Percentiles rank a stretch among this genome's conserved stretches.
Evolutionary conservation across 2,888 invertebrate species (phyloP).

Genomic region (Drosophila borborema): DNA sequence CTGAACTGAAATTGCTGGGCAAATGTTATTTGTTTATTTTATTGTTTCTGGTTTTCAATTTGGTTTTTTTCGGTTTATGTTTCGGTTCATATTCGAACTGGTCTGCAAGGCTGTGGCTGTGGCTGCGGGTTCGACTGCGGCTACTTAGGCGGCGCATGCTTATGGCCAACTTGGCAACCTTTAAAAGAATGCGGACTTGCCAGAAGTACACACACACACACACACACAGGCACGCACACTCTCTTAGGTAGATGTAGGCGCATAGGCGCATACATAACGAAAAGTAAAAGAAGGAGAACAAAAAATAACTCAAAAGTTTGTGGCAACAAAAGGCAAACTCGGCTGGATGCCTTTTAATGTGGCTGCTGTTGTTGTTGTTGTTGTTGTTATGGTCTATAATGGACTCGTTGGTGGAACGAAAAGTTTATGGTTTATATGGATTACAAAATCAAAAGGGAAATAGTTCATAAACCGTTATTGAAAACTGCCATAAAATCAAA

Average conservation of each 20-base stretch:
- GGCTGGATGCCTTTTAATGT: constrained; percentile 49
- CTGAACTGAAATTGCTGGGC: constrained; percentile 53
- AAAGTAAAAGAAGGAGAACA: constrained; percentile 63
- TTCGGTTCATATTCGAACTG: constrained; percentile 61
- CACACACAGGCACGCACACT: constrained; percentile 32
- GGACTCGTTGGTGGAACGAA: constrained; percentile 29
- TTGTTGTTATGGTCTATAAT: constrained; percentile 10
- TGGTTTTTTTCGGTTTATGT: constrained; percentile 41
- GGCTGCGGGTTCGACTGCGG: background rate
- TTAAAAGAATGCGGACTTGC: constrained; percentile 84
- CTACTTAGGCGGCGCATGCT: constrained; percentile 12
- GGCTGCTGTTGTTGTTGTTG: constrained; percentile 17
- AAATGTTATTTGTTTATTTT: constrained; percentile 36
- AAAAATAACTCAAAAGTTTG: constrained; percentile 77
- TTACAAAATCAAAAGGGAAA: background rate
- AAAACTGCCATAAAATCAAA: constrained; percentile 8
- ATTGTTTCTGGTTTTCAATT: constrained; percentile 23
- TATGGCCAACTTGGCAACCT: constrained; percentile 82
- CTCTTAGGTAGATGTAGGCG: constrained; percentile 29
- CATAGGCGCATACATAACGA: constrained; percentile 58
- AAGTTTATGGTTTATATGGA: constrained; percentile 34
- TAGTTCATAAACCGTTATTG: background rate
- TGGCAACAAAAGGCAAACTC: constrained; percentile 74
- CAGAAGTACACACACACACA: constrained; percentile 63
- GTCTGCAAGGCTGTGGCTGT: constrained; percentile 39